phyloP scores from a whole-genome alignment of 2,113 vertebrate species.

The Leptobrachium leishanense region DNA sequence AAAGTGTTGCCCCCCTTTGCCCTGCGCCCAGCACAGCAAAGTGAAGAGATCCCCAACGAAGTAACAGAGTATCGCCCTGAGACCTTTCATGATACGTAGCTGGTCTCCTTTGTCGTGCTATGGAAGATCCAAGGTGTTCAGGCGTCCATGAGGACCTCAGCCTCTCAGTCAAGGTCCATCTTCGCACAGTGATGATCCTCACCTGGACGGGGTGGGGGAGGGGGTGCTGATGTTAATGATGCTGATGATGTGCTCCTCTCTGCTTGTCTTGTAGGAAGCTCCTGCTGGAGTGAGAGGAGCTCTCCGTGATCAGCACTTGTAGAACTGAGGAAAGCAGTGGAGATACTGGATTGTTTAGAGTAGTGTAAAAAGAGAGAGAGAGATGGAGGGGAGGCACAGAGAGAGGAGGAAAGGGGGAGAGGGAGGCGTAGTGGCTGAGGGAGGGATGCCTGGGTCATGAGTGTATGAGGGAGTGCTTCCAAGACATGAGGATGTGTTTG shows the following conservation, averaged over 20 bases:
- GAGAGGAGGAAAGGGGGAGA: constrained; percentile 31
- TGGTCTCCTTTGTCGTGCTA: constrained; percentile 30
- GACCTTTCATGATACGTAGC: constrained; percentile 44
- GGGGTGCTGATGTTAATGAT: background rate
- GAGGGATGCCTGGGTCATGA: constrained; percentile 39
- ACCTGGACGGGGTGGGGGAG: constrained; percentile 13
- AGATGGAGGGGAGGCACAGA: constrained; percentile 50
- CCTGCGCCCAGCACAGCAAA: constrained; percentile 89
- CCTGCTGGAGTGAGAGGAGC: constrained; percentile 49
- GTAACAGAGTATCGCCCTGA: constrained; percentile 67
- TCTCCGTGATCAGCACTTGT: constrained; percentile 68
- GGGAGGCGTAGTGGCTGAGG: constrained; percentile 41
- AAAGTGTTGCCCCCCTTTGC: constrained; percentile 83
- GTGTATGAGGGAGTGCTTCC: constrained; percentile 28
- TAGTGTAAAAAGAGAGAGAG: constrained; percentile 64
- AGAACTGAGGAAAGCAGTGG: constrained; percentile 56
- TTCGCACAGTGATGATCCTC: background rate
- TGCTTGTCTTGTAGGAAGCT: background rate
- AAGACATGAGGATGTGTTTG: background rate
- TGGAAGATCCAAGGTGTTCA: constrained; percentile 59
- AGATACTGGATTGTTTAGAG: constrained; percentile 58
- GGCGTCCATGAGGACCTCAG: constrained; percentile 60
- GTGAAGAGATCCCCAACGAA: constrained; percentile 88
- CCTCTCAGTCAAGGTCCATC: constrained; percentile 34
- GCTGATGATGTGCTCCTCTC: background rate